These are phyloP conservation scores for Neotragus pygmaeus DNA, from an alignment of 2,113 vertebrate species.

Conservation along the genomic window DNA sequence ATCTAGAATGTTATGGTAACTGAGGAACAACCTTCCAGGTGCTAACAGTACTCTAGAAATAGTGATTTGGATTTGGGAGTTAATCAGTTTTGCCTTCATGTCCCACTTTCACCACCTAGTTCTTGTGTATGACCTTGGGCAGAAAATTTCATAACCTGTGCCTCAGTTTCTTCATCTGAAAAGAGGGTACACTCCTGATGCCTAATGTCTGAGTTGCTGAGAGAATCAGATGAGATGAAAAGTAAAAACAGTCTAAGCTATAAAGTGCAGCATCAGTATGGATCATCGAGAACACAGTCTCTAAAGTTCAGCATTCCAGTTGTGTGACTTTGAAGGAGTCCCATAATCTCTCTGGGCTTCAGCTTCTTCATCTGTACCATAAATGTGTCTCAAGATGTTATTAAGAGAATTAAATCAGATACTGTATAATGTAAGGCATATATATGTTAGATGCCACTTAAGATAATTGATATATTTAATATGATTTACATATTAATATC, in stretches of 20 bases:
- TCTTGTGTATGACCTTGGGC: background rate
- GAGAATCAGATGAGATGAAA: background rate
- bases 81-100: background rate
- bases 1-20: background rate
- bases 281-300: accelerated
- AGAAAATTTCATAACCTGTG: background rate
- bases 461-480: background rate
- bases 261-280: background rate
- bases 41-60: background rate
- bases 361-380: background rate
- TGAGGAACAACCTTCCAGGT: background rate
- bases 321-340: too few relatives aligned
- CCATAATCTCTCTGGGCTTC: background rate
- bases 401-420: background rate
- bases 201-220: background rate
- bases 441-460: background rate
- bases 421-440: background rate
- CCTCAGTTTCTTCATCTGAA: background rate
- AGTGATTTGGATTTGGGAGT: background rate
- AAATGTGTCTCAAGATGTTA: background rate
- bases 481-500: background rate
- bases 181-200: background rate
- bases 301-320: background rate
- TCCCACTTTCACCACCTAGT: background rate
- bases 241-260: background rate